Evolutionary conservation across 2,888 invertebrate species (phyloP), one percentile per base, ranked within the genome.

Genomic region (Sialis lutaria): DNA sequence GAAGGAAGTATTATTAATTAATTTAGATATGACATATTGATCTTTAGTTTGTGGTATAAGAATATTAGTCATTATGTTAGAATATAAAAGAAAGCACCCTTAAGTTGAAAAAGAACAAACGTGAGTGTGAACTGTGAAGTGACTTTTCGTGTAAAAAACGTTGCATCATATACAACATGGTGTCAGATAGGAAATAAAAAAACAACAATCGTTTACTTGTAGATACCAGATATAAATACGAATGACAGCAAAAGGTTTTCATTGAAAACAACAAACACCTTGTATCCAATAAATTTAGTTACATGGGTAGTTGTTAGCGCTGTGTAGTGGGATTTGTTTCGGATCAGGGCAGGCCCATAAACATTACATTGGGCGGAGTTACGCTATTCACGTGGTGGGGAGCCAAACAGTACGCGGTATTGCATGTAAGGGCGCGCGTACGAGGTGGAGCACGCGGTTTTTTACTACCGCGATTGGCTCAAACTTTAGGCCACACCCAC

Each of bases 211-310:
- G 22, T 22, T 22, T 22, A 22, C 22, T 42, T 13, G 22, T 42
- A 42, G 42, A 42, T 42, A 42, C 62, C 64, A 62, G 64, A 62
- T 64, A 64, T 57, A 64, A 65, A 65, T 65, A 66, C 65, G 65
- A 66, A 66, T 62, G 64, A 66, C 60, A 45, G 61, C 61, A 57
- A 63, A 35, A 45, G 60, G 64, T 63, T 65, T 65, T 64, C 65
- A 65, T 66, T 65, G 63, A 62, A 43, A 61, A 63, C 64, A 62
- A 66, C 64, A 62, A 66, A 66, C 66, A 66, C 65, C 64, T 64
- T 66, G 66, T 66, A 65, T 64, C 65, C 64, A 65, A 66, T 66
- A 66, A 66, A 66, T 65, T 65, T 65, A 61, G 64, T 65, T 65
- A 65, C 59, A 60, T 13, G 32, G 42, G 64, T 64, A 64, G 63